These are phyloP conservation scores for Electrophaes corylata DNA, from an alignment of 2,888 invertebrate species.

Conservation along the genomic window DNA sequence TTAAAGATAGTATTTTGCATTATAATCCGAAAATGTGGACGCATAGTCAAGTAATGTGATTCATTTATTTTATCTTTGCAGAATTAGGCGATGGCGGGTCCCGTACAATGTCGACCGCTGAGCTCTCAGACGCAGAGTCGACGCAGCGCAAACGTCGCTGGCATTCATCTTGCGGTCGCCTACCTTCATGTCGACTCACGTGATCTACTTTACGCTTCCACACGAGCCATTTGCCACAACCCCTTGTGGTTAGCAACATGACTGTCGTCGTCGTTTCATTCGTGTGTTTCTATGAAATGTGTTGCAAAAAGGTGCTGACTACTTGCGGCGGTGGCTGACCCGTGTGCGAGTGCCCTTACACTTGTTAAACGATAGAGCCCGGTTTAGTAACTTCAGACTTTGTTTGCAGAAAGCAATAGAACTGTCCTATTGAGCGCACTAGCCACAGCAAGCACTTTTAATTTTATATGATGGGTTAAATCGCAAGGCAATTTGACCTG, in stretches of 20 bases:
- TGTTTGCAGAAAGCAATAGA: not conserved
- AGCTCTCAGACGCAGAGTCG: conserved; percentile 73
- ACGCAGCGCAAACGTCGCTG: conserved; percentile 71
- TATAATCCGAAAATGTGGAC: too few relatives aligned
- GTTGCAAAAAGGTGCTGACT: not conserved
- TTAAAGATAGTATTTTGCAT: too few relatives aligned
- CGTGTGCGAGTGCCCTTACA: not conserved
- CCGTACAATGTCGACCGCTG: conserved; percentile 75
- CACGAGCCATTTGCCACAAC: not conserved
- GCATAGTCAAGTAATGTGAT: not conserved
- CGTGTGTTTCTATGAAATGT: not conserved
- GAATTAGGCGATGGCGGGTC: conserved; percentile 73
- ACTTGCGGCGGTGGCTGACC: not conserved
- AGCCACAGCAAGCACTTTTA: not conserved
- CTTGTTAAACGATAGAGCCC: conserved; percentile 4
- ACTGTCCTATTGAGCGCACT: not conserved
- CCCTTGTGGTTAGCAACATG: too few relatives aligned
- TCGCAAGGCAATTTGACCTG: not conserved
- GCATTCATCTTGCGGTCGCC: conserved; percentile 78
- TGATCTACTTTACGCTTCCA: conserved; percentile 49
- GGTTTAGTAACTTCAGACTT: conserved; percentile 3
- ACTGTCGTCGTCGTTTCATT: too few relatives aligned
- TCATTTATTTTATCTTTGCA: conserved; percentile 43
- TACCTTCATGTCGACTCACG: conserved; percentile 75
- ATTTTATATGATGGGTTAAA: not conserved